These are phyloP conservation scores for Buathra laborator DNA, from an alignment of 2,888 invertebrate species.

Conservation along the genomic window DNA sequence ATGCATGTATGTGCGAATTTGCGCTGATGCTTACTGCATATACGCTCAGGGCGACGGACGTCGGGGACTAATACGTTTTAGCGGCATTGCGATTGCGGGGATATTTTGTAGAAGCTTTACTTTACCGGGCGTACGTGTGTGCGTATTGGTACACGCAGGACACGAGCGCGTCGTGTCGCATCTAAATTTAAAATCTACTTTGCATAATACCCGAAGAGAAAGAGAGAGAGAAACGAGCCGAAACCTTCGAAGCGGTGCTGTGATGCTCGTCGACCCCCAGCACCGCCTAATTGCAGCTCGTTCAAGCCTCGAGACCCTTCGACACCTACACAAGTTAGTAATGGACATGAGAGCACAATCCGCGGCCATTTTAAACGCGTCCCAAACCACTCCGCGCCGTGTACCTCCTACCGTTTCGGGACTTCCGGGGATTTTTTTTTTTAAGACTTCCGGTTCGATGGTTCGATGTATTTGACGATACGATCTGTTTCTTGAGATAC, in stretches of 20 bases:
- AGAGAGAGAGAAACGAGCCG: constrained; percentile 33
- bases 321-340: constrained; percentile 81
- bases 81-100: constrained; percentile 34
- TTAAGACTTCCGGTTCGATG: too few species aligned
- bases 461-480: too few species aligned
- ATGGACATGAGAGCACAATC: constrained; percentile 55
- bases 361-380: constrained; percentile 56
- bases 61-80: constrained; percentile 51
- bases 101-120: constrained; percentile 14
- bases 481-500: too few species aligned
- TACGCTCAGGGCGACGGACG: constrained; percentile 20
- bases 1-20: background rate
- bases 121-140: constrained; percentile 9
- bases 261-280: constrained; percentile 75
- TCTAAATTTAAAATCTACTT: constrained; percentile 85
- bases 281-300: constrained; percentile 82
- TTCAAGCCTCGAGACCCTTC: constrained; percentile 81
- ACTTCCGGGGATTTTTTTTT: too few species aligned
- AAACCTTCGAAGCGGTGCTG: constrained; percentile 47
- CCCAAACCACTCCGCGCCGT: background rate
- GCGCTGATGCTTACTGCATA: constrained; percentile 22
- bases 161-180: constrained; percentile 73
- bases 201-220: constrained; percentile 81
- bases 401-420: background rate
- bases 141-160: background rate